phyloP scores from a whole-genome alignment of 2,113 vertebrate genomes.

The Opisthocomus hoazin region DNA sequence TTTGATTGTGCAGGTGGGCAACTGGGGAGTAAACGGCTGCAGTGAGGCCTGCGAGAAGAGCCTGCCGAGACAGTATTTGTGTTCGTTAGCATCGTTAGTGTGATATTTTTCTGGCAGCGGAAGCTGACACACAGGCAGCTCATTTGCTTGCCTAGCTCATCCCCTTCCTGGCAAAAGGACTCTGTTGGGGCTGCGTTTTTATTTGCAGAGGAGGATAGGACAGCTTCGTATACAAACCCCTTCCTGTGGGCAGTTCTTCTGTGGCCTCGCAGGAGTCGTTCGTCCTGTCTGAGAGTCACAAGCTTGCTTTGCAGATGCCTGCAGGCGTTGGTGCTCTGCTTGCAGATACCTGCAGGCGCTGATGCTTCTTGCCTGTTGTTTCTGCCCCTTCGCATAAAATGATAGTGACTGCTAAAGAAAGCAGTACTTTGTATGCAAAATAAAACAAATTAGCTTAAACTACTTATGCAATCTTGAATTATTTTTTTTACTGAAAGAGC shows the following conservation, averaged over 20 bases:
- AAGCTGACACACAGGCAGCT: not conserved
- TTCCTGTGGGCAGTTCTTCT: not conserved
- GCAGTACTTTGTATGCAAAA: not conserved
- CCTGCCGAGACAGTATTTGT: not conserved
- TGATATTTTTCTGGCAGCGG: not conserved
- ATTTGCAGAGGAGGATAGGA: not conserved
- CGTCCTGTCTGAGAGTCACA: not conserved
- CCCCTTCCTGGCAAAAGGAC: not conserved
- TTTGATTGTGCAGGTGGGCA: not conserved
- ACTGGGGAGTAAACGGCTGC: not conserved
- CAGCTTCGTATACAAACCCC: accelerated
- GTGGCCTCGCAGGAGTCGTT: not conserved
- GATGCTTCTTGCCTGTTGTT: not conserved
- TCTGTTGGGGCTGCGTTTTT: not conserved
- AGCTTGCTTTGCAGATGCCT: not conserved
- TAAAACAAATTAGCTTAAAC: not conserved
- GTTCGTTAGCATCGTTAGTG: not conserved
- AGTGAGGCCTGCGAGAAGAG: not conserved
- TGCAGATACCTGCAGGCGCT: not conserved
- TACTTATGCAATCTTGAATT: not conserved
- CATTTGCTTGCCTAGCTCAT: not conserved
- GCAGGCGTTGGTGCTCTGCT: not conserved
- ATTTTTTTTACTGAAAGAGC: not conserved
- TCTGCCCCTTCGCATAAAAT: not conserved
- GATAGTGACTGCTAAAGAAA: not conserved